Conservation (phyloP, 2,888 invertebrate species). For the Lasioglossum lativentre region DNA sequence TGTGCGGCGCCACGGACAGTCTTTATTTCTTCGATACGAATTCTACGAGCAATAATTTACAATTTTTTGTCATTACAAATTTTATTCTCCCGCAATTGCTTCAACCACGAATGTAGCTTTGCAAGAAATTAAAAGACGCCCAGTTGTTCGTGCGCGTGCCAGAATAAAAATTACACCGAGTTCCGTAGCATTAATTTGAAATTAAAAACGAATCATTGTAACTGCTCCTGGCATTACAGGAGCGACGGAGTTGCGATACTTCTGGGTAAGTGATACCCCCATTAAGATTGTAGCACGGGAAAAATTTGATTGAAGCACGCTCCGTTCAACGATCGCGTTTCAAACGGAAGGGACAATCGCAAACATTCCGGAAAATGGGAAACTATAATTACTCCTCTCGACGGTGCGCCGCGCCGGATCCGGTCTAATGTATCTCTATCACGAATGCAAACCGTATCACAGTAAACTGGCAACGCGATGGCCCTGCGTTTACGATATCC, state of each 20-base stretch:
- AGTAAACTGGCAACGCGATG: constrained; percentile 24
- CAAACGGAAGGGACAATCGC: neutral
- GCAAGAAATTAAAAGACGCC: neutral
- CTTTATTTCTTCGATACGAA: neutral
- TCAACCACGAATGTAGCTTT: neutral
- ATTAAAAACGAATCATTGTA: neutral
- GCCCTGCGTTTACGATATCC: constrained; percentile 27
- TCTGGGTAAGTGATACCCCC: neutral
- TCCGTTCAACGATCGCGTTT: neutral
- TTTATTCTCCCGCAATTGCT: neutral
- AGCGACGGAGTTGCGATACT: neutral
- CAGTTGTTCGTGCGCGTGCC: neutral
- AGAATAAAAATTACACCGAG: neutral
- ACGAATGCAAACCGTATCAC: constrained; percentile 22
- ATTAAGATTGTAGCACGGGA: neutral
- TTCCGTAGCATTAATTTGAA: neutral
- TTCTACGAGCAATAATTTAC: neutral
- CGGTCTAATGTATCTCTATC: constrained; percentile 17
- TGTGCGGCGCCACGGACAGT: neutral
- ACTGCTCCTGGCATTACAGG: neutral
- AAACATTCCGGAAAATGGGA: constrained; percentile 11
- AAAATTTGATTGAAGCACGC: neutral
- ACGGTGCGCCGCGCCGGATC: neutral
- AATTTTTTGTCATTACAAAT: neutral
- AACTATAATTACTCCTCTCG: constrained; percentile 36